A percentile compares a stretch with the other conserved stretches of the same genome.
phyloP scores from a whole-genome alignment of 2,113 vertebrate genomes.

The Coreoperca whiteheadi region DNA sequence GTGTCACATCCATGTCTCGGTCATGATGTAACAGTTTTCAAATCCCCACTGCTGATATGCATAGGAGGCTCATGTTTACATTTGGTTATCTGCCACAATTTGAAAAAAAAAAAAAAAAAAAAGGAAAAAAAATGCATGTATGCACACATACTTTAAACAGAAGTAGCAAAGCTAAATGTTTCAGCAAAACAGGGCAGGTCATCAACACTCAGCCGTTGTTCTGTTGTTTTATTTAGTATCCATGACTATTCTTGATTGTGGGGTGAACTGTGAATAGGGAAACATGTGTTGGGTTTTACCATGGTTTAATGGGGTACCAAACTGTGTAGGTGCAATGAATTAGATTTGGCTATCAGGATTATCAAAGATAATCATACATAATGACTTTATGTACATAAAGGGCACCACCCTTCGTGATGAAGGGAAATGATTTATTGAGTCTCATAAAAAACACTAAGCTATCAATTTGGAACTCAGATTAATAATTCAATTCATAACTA shows the following conservation, averaged over 20 bases:
- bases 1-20: conserved; percentile 41
- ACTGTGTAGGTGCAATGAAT: too few species aligned
- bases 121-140: not conserved
- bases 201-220: not conserved
- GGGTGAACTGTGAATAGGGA: not conserved
- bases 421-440: too few species aligned
- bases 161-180: not conserved
- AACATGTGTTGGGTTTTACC: not conserved
- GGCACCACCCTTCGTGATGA: too few species aligned
- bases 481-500: too few species aligned
- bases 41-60: conserved; percentile 22
- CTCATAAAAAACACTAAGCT: too few species aligned
- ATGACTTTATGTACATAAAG: too few species aligned
- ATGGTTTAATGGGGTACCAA: too few species aligned
- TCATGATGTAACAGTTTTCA: conserved; percentile 46
- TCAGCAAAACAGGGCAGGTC: not conserved
- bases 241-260: not conserved
- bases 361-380: too few species aligned
- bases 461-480: too few species aligned
- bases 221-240: not conserved
- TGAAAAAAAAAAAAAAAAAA: too few species aligned
- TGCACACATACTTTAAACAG: not conserved
- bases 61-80: conserved; percentile 9
- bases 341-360: too few species aligned
- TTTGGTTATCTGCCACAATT: conserved; percentile 1